Evolutionary conservation across 2,888 invertebrate species (phyloP), one percentile per base, ranked within the genome.

Genomic region (Eueremaeus valkanovi): DNA sequence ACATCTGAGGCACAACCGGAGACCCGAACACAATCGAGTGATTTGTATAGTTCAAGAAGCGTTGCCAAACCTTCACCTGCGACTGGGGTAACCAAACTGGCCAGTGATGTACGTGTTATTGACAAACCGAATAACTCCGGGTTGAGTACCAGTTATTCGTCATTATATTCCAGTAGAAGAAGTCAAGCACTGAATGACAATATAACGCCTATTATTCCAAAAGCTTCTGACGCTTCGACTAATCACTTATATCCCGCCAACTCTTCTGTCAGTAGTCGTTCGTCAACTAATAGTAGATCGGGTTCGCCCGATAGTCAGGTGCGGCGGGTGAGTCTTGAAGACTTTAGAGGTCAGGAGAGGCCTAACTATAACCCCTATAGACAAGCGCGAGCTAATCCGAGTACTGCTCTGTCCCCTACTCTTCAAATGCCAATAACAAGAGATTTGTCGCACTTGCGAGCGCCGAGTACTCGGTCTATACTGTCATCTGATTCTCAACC

Each of bases 301-400:
- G 31, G 29, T 61, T 63, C 63, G 33, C 63, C 63, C 63, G 63
- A 55, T 11, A 27, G 21, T 55, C 74, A 75, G 33, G 68, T 66
- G 18, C 63, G 78, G 51, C 72, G 77, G 29, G 55, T 78, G 27
- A 76, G 77, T 55, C 66, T 78, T 63, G 79, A 80, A 24, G 79
- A 78, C 51, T 68, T 76, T 29, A 77, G 73, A 24, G 79, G 79
- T 61, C 79, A 79, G 72, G 79, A 79, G 33, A 77, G 79, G 42
- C 79, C 79, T 0, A 78, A 79, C 74, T 80, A 80, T 72, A 78
- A 76, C 76, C 77, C 80, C 29, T 80, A 75, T 76, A 76, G 79
- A 73, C 58, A 58, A n/a, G 55, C 73, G 11, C 11, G 63, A 63
- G 16, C 42, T 68, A 42, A 42, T 24, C 42, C 18, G 8, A 21